Conservation (phyloP, 2,888 invertebrate genomes). For the Ptilodon capucinus region DNA sequence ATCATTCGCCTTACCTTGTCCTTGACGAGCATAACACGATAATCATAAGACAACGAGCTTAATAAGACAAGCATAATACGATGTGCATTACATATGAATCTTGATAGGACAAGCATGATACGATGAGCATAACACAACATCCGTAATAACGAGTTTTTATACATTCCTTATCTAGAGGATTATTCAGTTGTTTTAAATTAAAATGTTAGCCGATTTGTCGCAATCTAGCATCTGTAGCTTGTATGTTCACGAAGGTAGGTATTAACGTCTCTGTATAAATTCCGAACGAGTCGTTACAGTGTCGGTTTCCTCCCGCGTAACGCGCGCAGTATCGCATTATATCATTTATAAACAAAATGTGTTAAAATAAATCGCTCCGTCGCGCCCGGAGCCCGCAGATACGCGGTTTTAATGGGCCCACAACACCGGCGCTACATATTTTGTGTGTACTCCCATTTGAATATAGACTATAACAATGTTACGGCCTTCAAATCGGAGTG, state of each 20-base stretch:
- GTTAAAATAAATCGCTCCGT: constrained; percentile 80
- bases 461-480: constrained; percentile 10
- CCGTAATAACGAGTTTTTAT: too few species aligned
- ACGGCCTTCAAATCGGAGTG: background rate
- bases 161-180: too few species aligned
- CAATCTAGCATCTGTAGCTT: too few species aligned
- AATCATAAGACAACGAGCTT: too few species aligned
- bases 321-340: constrained; percentile 77
- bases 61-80: too few species aligned
- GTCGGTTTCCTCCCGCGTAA: constrained; percentile 63
- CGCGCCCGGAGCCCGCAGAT: constrained; percentile 69
- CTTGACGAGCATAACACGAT: too few species aligned
- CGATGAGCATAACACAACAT: too few species aligned
- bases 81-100: too few species aligned
- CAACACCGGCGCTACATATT: constrained; percentile 39
- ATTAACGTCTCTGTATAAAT: constrained; percentile 51
- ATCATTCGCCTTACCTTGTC: too few species aligned
- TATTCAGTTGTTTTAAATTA: too few species aligned
- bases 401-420: constrained; percentile 57
- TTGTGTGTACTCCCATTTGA: constrained; percentile 34
- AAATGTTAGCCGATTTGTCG: too few species aligned
- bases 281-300: constrained; percentile 56
- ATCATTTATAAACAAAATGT: constrained; percentile 83
- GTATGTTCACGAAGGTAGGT: constrained; percentile 17
- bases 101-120: too few species aligned